Evolutionary conservation across 2,113 vertebrate genomes (phyloP), one percentile per base, ranked within the genome.

Genomic region (Trogon melanurus): DNA sequence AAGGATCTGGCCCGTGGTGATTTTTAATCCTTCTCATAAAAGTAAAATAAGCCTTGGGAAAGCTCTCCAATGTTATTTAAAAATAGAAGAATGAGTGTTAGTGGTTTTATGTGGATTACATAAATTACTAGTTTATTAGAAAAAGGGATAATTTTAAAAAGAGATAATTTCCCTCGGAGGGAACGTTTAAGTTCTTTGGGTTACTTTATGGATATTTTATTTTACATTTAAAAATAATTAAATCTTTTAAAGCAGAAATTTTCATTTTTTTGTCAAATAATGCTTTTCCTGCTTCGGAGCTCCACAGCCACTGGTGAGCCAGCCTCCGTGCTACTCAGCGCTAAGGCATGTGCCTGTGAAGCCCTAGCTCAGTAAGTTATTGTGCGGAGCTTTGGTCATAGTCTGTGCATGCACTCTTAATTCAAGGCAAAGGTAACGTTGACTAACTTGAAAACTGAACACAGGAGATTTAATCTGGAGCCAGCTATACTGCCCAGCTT

Each of bases 21-120:
- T 41, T 91, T 96, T 94, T 85, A 94, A 93, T 93, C 93, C 83
- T 81, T 75, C 86, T 92, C 96, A 76, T 96, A 96, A 97, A 97
- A 96, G 76, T 92, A 93, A 95, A 96, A 92, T 73, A 81, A 93
- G 74, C 78, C 83, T 85, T 91, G 91, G 61, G 83, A 96, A 92
- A 96, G 53, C 83, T 91, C 83, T 94, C 65, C 91, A 65, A 30
- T 66, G 80, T 81, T 93, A 65, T 74, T 94, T 92, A 93, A 95
- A 95, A 93, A 81, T 75, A 92, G 86, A 96, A 96, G 76, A 95
- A 93, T 75, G 91, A 87, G 86, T 92, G 92, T 93, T 93, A 85
- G 92, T 84, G 95, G 92, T 92, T 96, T 96, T 93, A 94, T 81
- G 86, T 72, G 93, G 95, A 95, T 96, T 96, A 92, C 70, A 81